Evolutionary conservation across 2,113 vertebrate genomes (phyloP), one percentile per base, ranked within the genome.

Genomic region (Upupa epops): DNA sequence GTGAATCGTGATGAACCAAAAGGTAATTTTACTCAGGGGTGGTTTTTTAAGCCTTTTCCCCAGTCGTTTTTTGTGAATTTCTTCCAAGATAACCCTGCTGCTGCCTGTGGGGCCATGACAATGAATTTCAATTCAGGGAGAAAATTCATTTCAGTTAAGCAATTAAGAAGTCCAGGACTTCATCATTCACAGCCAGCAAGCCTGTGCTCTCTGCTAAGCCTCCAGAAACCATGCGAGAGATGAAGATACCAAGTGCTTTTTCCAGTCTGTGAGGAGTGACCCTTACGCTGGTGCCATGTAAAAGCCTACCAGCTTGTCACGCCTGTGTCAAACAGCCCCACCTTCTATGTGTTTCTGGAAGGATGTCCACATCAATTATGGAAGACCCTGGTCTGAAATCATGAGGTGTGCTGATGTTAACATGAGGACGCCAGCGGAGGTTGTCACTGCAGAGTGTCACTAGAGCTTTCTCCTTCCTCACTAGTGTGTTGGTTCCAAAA

Each of bases 131-230:
- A 17, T 46, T 37, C 18, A 29, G 28, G 37, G 17, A n/a, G n/a
- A n/a, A n/a, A n/a, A n/a, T n/a, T n/a, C n/a, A n/a, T n/a, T n/a
- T n/a, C n/a, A n/a, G n/a, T n/a, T n/a, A n/a, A n/a, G n/a, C n/a
- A n/a, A n/a, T n/a, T n/a, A n/a, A n/a, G n/a, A n/a, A n/a, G n/a
- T 99, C 99, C 93, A 99, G 96, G 66, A 99, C 99, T 97, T 99
- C 99, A 4, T 99, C 99, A 2, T 99, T 99, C n/a, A 99, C 99
- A 4, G 99, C 99, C 89, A 99, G 98, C 88, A 99, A 97, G 32
- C 99, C 99, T 0, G 99, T 99, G 98, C 99, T 99, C 93, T 99
- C 99, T 0, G 99, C 99, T 86, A 99, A 95, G 21, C 99, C 99
- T 1, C 99, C 99, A 0, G 99, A 99, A 65, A 99, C 99, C 98